Evolutionary conservation across 1,140 invertebrate species (phyloP), one percentile per base, ranked within the genome.

Genomic region (Sycophila sp.): DNA sequence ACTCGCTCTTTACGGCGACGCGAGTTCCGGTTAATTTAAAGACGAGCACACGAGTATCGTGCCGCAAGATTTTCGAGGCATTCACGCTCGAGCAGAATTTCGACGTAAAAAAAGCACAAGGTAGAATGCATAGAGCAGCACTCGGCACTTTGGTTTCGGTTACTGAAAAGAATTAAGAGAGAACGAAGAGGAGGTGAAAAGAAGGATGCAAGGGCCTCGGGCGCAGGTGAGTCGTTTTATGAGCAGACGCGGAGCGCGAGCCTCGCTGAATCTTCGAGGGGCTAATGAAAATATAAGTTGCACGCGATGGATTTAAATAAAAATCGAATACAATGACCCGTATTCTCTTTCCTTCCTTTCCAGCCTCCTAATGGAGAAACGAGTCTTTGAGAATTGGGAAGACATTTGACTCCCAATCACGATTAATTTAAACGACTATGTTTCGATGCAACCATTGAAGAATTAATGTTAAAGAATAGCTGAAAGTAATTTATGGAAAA

Each of bases 271-370:
- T n/a, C n/a, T n/a, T 1, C 55, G 75, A 77, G 79, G 78, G 76
- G 75, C 79, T 83, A 82, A 83, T 83, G 81, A 83, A 85, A 85
- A 85, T 83, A 83, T 85, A 83, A 83, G 80, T 80, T 80, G 77
- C 76, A 77, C 78, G 79, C 78, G 80, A 84, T 83, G 80, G 79
- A 83, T 83, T 81, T 76, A 76, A 83, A 81, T 80, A 78, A 80
- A 80, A 80, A 78, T 80, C 76, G 77, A 77, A 76, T 73, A 69
- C 75, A 79, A 78, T 73, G 75, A 63, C 49, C n/a, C n/a, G n/a
- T n/a, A n/a, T n/a, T n/a, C n/a, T n/a, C n/a, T n/a, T n/a, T n/a
- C n/a, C n/a, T n/a, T n/a, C n/a, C n/a, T n/a, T n/a, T n/a, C n/a
- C n/a, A n/a, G n/a, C n/a, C n/a, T n/a, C n/a, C n/a, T n/a, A n/a